Evolutionary conservation across 1,140 invertebrate genomes (phyloP), one percentile per base, ranked within the genome.

Genomic region (Drosophila funebris): DNA sequence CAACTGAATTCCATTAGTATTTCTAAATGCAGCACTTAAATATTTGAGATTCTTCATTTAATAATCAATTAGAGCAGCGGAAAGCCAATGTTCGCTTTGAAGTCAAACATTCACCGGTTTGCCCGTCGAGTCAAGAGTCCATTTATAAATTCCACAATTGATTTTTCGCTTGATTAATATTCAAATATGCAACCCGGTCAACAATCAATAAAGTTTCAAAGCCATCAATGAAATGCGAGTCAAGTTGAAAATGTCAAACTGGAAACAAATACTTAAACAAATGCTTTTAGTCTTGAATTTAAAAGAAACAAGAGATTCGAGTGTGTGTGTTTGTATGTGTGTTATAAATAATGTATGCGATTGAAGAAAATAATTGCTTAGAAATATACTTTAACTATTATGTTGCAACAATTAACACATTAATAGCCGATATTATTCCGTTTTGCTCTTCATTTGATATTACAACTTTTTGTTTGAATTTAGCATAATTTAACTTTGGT

Each of bases 91-190:
- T 6, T 66, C 18, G 6, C 9, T 57, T 43, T 37, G 13, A 54
- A 1, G 29, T 22, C 33, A 41, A 41, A 5, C 13, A 1, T 48
- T 14, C 36, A 44, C 27, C 18, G 11, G 3, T 60, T 44, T 46
- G 14, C n/a, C 29, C 24, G 22, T 3, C 5, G n/a, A 29, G 7
- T 29, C 22, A 22, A 20, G 7, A 18, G n/a, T 37, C 22, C 37
- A 57, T 29, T 56, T 56, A 37, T 24, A 56, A 56, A 27, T 37
- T 56, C 9, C 37, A 24, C 29, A 66, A 73, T 60, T 60, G 64
- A 73, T 56, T 73, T 61, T 48, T 61, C 18, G 11, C 22, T 68
- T 73, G 48, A 73, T 73, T 68, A 68, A 73, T 61, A 73, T 68
- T 68, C 39, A 73, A 68, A 68, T 68, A 68, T 60, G 36, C 39